phyloP scores from a whole-genome alignment of 1,140 invertebrate genomes.

The Periplaneta americana region DNA sequence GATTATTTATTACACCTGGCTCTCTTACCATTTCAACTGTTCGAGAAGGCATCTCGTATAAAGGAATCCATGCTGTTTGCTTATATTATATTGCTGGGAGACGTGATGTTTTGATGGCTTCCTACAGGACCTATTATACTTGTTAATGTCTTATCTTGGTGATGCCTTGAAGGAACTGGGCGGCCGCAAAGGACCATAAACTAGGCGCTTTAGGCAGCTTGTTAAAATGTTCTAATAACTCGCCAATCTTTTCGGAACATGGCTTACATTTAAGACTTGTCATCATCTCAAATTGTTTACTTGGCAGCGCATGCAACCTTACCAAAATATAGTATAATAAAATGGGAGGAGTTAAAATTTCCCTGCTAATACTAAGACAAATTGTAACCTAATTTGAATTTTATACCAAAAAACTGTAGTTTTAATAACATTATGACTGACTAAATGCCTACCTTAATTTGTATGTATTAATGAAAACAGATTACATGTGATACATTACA shows the following conservation, averaged over 20 bases:
- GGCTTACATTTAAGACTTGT: background rate
- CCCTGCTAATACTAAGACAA: no score
- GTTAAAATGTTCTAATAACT: background rate
- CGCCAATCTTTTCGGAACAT: background rate
- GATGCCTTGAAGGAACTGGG: background rate
- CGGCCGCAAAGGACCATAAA: background rate
- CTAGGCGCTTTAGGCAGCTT: background rate
- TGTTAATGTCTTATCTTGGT: background rate
- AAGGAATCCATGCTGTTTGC: background rate
- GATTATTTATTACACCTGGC: background rate
- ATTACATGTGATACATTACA: no score
- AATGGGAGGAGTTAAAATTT: no score
- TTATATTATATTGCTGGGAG: background rate
- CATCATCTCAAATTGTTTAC: background rate
- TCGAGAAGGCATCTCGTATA: background rate
- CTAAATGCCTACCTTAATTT: no score
- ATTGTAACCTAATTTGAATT: no score
- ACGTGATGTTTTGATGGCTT: background rate
- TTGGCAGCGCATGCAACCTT: background rate
- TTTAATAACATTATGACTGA: no score
- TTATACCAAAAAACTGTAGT: no score
- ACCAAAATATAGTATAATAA: no score
- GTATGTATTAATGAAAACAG: no score
- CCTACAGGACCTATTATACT: background rate
- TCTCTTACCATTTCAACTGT: background rate